Evolutionary conservation across 2,888 invertebrate genomes (phyloP), one percentile per base, ranked within the genome.

Genomic region (Coelopa pilipes): DNA sequence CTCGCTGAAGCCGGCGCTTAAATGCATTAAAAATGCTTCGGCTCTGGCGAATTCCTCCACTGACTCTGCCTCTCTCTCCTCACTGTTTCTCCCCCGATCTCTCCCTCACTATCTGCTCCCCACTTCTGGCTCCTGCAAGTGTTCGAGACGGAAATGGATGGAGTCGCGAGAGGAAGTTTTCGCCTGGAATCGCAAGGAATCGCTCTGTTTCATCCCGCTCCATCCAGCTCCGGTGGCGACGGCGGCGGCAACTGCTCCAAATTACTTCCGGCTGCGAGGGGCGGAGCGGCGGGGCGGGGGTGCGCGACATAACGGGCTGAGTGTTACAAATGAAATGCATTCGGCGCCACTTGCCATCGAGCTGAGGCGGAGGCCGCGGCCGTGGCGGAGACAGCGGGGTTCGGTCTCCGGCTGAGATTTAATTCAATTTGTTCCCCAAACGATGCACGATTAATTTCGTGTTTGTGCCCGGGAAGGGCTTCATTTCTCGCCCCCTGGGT

Each of bases 371-470:
- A 62, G 24, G 65, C 15, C n/a, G 65, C 15, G 17, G 65, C 63
- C 15, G 45, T 13, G 15, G 15, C 7, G 24, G 11, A 21, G 15
- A 34, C 24, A 46, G 63, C n/a, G 7, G 45, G 13, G 49, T 49
- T 13, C 49, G 13, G 15, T 11, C 12, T 60, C 19, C 10, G 34
- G 62, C 34, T 17, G 50, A 9, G 66, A 69, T 69, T 66, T 66
- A 49, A 49, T 49, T 49, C 66, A 66, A 66, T 24, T 66, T 66
- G 66, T 66, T 76, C 67, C 76, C 78, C 79, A 80, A 80, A 80
- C 77, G 80, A 77, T 75, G 73, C 75, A 74, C 76, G 77, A 80
- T 80, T 80, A 80, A 79, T 80, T 62, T 15, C 34, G 15, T 34
- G 34, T 74, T 65, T 65, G 67, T 76, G 69, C 34, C 34, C 2